Base-by-base conservation (phyloP, 2,888 invertebrate genomes). In the Meandrusa payeni region DNA sequence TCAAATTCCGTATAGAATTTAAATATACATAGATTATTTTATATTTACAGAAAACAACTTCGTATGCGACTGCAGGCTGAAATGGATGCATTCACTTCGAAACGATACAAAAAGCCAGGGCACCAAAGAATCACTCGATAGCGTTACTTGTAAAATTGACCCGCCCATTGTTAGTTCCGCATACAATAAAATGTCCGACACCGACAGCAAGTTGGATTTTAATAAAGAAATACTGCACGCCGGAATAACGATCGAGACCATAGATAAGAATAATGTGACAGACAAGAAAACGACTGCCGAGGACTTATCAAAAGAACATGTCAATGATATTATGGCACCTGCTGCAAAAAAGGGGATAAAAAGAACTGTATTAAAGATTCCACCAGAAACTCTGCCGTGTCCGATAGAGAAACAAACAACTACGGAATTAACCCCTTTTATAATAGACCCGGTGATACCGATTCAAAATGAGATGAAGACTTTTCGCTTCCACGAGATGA, bases 21-120 rank as follows among this genome's bases (percentile, higher is more conserved):
- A n/a, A n/a, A n/a, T n/a, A n/a, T n/a, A n/a, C n/a, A n/a, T n/a
- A n/a, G n/a, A 29, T 22, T 22, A 46, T 41, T 62, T 58, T 58
- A 61, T 64, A 56, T 69, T 89, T 88, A 36, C 92, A 96, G 95
- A 93, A 61, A 96, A 95, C 85, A 92, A 91, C 72, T 93, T 95
- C 78, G 90, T 92, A 58, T 96, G 95, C 81, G 94, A 95, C 88
- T 95, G 95, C 75, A 92, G 93, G 54, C 83, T 95, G 55, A 90
- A 92, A 55, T 95, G 95, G 42, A 91, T 95, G 81, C 93, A 93
- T 78, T 88, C 88, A 29, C 81, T 95, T 47, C 89, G 91, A 48
- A 92, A 93, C 75, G 93, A 94, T 55, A 95, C 95, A 52, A 91
- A 91, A 71, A 94, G 93, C 69, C 87, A 89, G 55, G 90, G 90